Evolutionary conservation across 2,797 vertebrate genomes (phyloP), one percentile per base, ranked within the genome.

Genomic region (Xyrichtys novacula): DNA sequence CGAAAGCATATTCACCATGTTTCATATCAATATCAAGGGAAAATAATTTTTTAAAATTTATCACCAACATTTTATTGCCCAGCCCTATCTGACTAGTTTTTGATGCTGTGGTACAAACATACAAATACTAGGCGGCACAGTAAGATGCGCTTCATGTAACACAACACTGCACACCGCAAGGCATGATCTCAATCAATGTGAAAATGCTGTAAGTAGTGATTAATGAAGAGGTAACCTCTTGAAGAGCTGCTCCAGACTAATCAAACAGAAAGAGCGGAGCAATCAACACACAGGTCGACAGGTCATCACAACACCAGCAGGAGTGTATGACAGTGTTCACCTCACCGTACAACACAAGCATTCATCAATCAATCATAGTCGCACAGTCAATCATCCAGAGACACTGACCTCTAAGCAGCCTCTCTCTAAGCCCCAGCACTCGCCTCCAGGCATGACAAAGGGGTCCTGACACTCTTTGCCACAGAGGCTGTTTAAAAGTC

Each of bases 401-500:
- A 56, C 17, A 38, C 1, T 65, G 43, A 78, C 59, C 26, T 65
- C 20, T 64, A 16, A 16, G 3, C 74, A 50, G 52, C n/a, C n/a
- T 59, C 56, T 50, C 31, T 47, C 53, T 47, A 31, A 36, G 58
- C 14, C 5, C 7, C 43, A 40, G 28, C 64, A 72, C 84, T 76
- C 82, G 68, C 50, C 57, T 44, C 42, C 49, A 59, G 59, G 32
- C 69, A 39, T 32, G 40, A 84, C 67, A 56, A 57, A 78, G 31
- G 54, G 67, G 43, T 78, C 52, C 56, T 36, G 47, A 83, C 19
- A 57, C 40, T 39, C 78, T 71, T 63, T 48, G 59, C 55, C 64
- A 54, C 59, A 39, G 55, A 74, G 75, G 58, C 64, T 9, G 19
- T 66, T 83, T 84, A 71, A 74, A 89, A 84, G 69, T 76, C 75